A percentile compares a stretch with the other conserved stretches of the same genome.
These are phyloP conservation scores for Salarias fasciatus DNA, from an alignment of 2,797 vertebrate species.

Conservation along the genomic window DNA sequence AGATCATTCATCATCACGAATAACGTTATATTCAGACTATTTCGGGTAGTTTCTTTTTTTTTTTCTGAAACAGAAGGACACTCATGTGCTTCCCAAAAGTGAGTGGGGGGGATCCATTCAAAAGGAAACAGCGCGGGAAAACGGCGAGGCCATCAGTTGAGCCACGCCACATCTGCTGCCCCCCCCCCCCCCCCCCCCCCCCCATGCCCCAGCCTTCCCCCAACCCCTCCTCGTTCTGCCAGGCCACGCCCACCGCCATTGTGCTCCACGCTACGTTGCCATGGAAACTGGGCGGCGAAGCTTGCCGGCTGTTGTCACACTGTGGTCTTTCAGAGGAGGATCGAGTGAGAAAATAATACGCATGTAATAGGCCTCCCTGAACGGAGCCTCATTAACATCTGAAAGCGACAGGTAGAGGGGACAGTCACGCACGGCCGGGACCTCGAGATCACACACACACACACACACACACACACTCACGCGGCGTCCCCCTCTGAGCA, in stretches of 20 bases:
- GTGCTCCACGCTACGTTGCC: conserved; percentile 60
- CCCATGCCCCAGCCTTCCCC: neutral
- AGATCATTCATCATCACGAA: no score
- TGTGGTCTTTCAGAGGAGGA: conserved; percentile 58
- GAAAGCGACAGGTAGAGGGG: conserved; percentile 61
- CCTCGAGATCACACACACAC: conserved; percentile 2
- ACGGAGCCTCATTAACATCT: conserved; percentile 61
- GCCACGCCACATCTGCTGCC: conserved; percentile 51
- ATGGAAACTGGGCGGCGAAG: conserved; percentile 68
- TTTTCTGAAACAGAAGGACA: neutral
- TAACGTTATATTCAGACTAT: neutral
- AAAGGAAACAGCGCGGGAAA: conserved; percentile 27
- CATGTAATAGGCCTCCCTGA: conserved; percentile 22
- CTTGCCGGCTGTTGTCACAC: conserved; percentile 60
- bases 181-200: neutral
- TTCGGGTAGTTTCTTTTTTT: no score
- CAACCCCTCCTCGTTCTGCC: neutral
- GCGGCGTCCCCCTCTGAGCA: neutral
- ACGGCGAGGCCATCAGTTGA: conserved; percentile 14
- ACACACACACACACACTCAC: conserved; percentile 6
- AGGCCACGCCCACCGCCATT: conserved; percentile 57
- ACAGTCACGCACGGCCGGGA: neutral
- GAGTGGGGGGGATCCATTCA: neutral
- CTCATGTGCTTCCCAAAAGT: neutral
- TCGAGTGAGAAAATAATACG: conserved; percentile 41